Evolutionary conservation across 2,113 vertebrate species (phyloP).

Genomic region (Pollimyrus isidori): DNA sequence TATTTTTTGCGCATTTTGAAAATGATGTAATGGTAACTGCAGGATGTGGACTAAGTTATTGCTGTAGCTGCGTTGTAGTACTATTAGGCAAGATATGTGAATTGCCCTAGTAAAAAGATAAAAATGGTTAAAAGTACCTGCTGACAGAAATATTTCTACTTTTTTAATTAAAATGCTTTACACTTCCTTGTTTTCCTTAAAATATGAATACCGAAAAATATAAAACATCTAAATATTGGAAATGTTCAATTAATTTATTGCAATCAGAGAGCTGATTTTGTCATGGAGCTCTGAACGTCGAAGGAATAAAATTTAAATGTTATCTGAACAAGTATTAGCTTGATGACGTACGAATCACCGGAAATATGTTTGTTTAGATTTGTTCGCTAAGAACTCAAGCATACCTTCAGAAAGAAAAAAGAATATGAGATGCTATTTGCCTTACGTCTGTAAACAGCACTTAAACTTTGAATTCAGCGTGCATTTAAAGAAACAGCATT

Average conservation of each 20-base stretch:
- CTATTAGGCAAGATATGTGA: neutral
- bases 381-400: neutral
- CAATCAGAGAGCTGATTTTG: neutral
- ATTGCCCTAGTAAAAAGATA: neutral
- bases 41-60: neutral
- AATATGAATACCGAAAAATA: neutral
- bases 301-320: neutral
- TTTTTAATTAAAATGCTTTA: neutral
- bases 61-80: neutral
- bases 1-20: neutral
- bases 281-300: neutral
- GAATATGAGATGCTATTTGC: neutral
- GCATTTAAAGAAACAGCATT: neutral
- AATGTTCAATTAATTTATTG: neutral
- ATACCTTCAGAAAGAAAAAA: neutral
- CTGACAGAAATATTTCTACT: neutral
- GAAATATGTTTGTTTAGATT: neutral
- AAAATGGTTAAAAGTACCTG: neutral
- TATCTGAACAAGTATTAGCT: neutral
- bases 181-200: neutral
- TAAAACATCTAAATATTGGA: neutral
- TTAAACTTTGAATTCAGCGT: neutral
- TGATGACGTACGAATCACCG: neutral
- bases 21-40: neutral
- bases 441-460: neutral